These are phyloP conservation scores for Scrobipalpa atriplicella DNA, from an alignment of 2,888 invertebrate genomes.

Conservation along the genomic window DNA sequence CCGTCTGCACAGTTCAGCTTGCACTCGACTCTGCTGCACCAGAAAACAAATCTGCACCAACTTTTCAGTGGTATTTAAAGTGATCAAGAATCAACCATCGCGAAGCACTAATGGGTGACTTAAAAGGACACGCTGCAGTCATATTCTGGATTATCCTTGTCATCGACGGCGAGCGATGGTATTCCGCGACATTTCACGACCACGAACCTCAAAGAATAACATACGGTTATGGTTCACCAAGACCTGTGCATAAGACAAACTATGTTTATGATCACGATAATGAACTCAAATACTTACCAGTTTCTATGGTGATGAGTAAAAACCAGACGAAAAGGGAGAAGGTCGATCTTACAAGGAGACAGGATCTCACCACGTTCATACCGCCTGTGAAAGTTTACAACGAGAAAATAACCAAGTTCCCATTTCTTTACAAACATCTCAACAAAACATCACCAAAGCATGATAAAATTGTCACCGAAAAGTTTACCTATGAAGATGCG, in stretches of 20 bases:
- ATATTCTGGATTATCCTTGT: slow-evolving; percentile 39
- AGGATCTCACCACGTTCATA: background rate
- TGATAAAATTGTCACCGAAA: slow-evolving; percentile 31
- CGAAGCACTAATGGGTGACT: slow-evolving; percentile 37
- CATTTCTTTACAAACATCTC: slow-evolving; percentile 14
- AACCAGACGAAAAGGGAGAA: slow-evolving; percentile 24
- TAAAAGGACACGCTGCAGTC: slow-evolving; percentile 36
- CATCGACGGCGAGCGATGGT: slow-evolving; percentile 55
- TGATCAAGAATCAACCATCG: background rate
- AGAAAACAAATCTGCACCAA: background rate
- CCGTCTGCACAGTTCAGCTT: slow-evolving; percentile 43
- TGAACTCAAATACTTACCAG: slow-evolving; percentile 33
- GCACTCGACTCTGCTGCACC: slow-evolving; percentile 32
- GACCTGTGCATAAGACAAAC: slow-evolving; percentile 3
- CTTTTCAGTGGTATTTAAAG: background rate
- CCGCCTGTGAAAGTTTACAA: slow-evolving; percentile 4
- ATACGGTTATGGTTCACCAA: background rate
- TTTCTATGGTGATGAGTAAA: slow-evolving; percentile 13
- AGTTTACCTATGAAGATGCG: slow-evolving; percentile 5
- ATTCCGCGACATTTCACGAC: slow-evolving; percentile 49
- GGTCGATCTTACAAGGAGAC: slow-evolving; percentile 9
- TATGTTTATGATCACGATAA: slow-evolving; percentile 25
- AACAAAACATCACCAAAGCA: slow-evolving; percentile 27
- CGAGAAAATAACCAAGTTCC: slow-evolving; percentile 9
- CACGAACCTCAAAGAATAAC: slow-evolving; percentile 28